Evolutionary conservation across 2,888 invertebrate species (phyloP).

Genomic region (Papilio gigon): DNA sequence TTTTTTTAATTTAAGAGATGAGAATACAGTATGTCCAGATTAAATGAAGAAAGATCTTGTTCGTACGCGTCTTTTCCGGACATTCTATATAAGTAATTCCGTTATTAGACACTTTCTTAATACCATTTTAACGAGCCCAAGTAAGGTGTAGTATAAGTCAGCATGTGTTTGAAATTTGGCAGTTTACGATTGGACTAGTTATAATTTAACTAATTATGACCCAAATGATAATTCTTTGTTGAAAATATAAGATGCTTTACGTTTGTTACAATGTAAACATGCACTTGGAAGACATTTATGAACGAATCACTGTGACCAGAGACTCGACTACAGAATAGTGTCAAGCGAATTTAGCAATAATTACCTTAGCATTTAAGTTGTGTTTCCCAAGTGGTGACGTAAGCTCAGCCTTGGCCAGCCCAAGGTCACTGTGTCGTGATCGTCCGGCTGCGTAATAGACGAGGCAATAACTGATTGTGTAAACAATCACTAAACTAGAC

Average conservation of each 20-base stretch:
- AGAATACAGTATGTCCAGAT: too few relatives aligned
- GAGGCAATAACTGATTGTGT: slow-evolving; percentile 35
- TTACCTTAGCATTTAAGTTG: slow-evolving; percentile 10
- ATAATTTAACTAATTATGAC: too few relatives aligned
- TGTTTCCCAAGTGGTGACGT: slow-evolving; percentile 29
- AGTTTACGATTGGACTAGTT: neutral
- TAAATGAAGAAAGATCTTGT: too few relatives aligned
- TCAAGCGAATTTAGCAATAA: slow-evolving; percentile 36
- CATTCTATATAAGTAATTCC: neutral
- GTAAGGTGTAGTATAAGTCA: too few relatives aligned
- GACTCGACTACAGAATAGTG: neutral
- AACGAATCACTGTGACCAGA: neutral
- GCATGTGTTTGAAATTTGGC: neutral
- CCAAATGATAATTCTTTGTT: too few relatives aligned
- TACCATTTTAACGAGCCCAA: too few relatives aligned
- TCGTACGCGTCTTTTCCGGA: neutral
- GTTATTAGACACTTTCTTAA: neutral
- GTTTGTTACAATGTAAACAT: neutral
- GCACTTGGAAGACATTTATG: neutral
- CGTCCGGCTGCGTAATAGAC: slow-evolving; percentile 30
- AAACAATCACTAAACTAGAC: slow-evolving; percentile 23
- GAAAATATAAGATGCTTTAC: too few relatives aligned
- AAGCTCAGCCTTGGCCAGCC: slow-evolving; percentile 35
- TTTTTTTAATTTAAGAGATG: too few relatives aligned
- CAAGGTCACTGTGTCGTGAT: slow-evolving; percentile 36